Evolutionary conservation across 2,888 invertebrate species (phyloP).

Genomic region (Monochamus alternatus): DNA sequence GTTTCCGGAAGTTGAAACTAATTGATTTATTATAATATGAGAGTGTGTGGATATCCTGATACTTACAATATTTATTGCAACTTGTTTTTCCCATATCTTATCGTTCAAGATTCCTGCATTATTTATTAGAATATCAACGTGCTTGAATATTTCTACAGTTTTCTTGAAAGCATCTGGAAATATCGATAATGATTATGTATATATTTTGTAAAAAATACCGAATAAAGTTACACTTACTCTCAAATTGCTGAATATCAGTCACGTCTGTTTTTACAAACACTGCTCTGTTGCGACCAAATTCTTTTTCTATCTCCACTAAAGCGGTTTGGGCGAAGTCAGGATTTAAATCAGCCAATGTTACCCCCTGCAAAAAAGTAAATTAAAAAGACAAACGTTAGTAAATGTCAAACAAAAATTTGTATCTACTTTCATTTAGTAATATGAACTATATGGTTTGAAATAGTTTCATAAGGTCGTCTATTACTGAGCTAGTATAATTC

Average conservation of each 20-base stretch:
- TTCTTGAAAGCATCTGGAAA: conserved; percentile 53
- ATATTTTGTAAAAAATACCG: too few species aligned
- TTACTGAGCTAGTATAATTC: too few species aligned
- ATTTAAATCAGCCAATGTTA: conserved; percentile 50
- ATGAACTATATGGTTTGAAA: too few species aligned
- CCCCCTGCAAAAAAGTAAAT: conserved; percentile 48
- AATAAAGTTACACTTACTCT: conserved; percentile 48
- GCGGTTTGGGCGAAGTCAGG: conserved; percentile 44
- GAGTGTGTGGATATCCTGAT: too few species aligned
- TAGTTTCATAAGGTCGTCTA: too few species aligned
- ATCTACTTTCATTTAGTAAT: too few species aligned
- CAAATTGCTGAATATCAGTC: conserved; percentile 44
- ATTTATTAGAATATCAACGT: conserved; percentile 52
- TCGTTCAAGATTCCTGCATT: conserved; percentile 54
- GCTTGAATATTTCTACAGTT: conserved; percentile 51
- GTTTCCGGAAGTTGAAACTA: too few species aligned
- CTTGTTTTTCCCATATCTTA: conserved; percentile 49
- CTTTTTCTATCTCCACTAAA: conserved; percentile 47
- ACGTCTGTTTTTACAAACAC: conserved; percentile 57
- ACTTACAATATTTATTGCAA: conserved; percentile 55
- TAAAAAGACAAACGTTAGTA: neutral
- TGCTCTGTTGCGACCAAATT: conserved; percentile 54
- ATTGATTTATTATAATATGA: too few species aligned
- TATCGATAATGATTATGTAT: too few species aligned
- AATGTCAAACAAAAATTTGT: too few species aligned